Base-by-base conservation (phyloP, 1,140 invertebrate genomes). In the Planococcus citri region DNA sequence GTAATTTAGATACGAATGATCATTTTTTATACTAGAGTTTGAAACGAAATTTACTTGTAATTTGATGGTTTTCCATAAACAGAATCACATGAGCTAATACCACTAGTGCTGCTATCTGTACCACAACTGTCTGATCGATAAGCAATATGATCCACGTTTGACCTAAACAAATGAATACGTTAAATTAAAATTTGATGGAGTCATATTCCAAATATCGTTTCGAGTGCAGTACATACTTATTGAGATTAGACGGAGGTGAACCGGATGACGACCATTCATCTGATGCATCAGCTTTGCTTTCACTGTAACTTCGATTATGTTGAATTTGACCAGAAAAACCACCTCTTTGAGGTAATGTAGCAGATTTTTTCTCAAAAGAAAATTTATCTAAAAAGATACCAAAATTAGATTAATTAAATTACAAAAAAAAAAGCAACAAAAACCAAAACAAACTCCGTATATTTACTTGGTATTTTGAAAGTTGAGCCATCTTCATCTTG, bases 41-140 rank as follows among this genome's bases (percentile, higher is more conserved):
- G n/a, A n/a, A n/a, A n/a, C n/a, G n/a, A n/a, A n/a, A 58, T 10
- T 17, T 67, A 38, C 69, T 61, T 70, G 29, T 67, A 20, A 41
- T 64, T 57, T 1, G 71, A 24, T 12, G 71, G 70, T 20, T 61
- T 71, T 20, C 38, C 68, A 33, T 72, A 70, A 57, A 68, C 73
- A 0, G 88, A 90, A 76, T 90, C 88, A 75, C 84, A 88, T 57
- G 88, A 89, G 78, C 88, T 88, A 8, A 90, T 84, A 27, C 88
- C 88, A 73, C 87, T 90, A 1, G 86, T 88, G 71, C 87, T 89
- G 0, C 87, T 88, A 75, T 91, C 88, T 17, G 88, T 89, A 71
- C 85, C 82, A 51, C 38, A 69, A 69, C 74, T 75, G 60, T 74
- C 73, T 17, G 73, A 73, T 33, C 73, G 27, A 51, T 70, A 73